Evolutionary conservation across 2,113 vertebrate species (phyloP).

Genomic region (Puffinus mauretanicus): DNA sequence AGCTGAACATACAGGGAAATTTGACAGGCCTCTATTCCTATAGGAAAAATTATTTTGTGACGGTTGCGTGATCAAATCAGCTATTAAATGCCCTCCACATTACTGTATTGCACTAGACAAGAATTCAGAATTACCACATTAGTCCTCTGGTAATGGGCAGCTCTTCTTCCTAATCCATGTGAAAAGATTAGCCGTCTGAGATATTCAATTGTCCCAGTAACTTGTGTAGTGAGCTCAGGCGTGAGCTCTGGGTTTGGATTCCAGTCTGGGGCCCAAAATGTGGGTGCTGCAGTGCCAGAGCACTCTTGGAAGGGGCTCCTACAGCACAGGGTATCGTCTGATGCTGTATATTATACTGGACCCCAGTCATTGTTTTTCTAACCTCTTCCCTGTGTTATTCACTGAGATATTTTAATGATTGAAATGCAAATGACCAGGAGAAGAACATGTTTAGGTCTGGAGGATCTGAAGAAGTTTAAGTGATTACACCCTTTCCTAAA

Average conservation of each 20-base stretch:
- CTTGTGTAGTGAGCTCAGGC: neutral
- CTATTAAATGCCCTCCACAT: neutral
- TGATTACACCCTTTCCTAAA: neutral
- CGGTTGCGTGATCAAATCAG: neutral
- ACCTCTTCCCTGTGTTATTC: neutral
- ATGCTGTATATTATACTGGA: neutral
- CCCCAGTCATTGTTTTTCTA: neutral
- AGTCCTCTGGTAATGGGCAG: neutral
- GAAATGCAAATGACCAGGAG: neutral
- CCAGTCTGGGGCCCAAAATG: neutral
- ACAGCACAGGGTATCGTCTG: neutral
- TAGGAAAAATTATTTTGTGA: neutral
- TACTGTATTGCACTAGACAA: neutral
- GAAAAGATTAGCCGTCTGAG: neutral
- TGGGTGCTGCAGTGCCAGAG: neutral
- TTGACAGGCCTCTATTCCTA: neutral
- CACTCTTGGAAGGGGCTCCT: neutral
- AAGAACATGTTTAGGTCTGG: neutral
- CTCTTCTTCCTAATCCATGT: neutral
- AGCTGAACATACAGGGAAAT: neutral
- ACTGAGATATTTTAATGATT: neutral
- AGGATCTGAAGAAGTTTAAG: neutral
- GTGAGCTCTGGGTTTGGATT: neutral
- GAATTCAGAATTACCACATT: neutral
- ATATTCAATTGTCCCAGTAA: neutral